phyloP scores from a whole-genome alignment of 2,888 invertebrate species.

The Melanargia galathea region DNA sequence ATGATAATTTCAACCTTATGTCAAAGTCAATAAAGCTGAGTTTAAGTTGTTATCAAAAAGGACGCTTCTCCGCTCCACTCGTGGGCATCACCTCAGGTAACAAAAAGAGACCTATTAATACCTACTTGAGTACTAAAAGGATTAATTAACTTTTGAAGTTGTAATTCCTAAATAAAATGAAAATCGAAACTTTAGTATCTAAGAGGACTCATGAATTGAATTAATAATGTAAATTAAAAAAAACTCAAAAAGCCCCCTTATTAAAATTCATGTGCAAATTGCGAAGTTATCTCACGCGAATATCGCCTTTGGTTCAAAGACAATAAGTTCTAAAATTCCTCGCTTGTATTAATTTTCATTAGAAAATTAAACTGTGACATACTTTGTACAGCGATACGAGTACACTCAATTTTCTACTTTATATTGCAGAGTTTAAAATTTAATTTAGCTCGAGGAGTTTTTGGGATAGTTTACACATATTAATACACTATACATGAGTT shows the following conservation, averaged over 20 bases:
- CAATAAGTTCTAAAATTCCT: not conserved
- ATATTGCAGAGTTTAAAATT: not conserved
- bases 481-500: not conserved
- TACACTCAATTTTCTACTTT: not conserved
- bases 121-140: constrained; percentile 1
- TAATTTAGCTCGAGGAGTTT: not conserved
- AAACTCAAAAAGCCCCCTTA: not conserved
- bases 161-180: constrained; percentile 3
- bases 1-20: too few relatives aligned
- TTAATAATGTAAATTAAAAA: constrained; percentile 7
- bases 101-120: not conserved
- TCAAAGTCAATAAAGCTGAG: too few relatives aligned
- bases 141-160: constrained; percentile 2
- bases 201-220: not conserved
- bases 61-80: too few relatives aligned
- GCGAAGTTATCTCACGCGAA: not conserved
- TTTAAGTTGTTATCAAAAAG: too few relatives aligned
- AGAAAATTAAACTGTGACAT: not conserved
- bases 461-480: too few relatives aligned
- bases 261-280: not conserved
- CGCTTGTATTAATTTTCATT: not conserved
- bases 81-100: too few relatives aligned
- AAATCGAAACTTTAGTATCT: not conserved
- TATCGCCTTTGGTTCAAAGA: not conserved
- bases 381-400: not conserved